Base-by-base conservation (phyloP, 23 tunicate genomes). In the Phallusia fumigata region DNA sequence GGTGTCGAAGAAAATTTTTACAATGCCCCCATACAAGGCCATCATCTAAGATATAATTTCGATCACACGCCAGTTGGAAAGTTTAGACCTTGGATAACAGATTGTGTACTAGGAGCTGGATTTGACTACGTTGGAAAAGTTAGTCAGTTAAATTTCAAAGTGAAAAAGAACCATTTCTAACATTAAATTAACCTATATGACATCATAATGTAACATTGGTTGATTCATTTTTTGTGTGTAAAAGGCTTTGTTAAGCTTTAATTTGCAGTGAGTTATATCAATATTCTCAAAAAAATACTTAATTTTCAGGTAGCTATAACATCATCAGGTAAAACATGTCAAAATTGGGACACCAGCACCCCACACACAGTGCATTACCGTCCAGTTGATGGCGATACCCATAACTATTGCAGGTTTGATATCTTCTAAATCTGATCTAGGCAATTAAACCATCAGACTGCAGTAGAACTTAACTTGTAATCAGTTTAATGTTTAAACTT, bases 401-500 rank as follows among this genome's bases (percentile, higher is more conserved):
- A 88, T 52, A 88, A 85, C 77, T 80, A 51, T 53, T 93, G 97
- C 89, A 81, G 97, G 97, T 93, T n/a, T n/a, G n/a, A n/a, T n/a
- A n/a, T n/a, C n/a, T n/a, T n/a, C n/a, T n/a, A n/a, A n/a, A n/a
- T n/a, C n/a, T n/a, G n/a, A n/a, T n/a, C n/a, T n/a, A n/a, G n/a
- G n/a, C n/a, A n/a, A n/a, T n/a, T n/a, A n/a, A n/a, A n/a, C n/a
- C n/a, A n/a, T n/a, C n/a, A n/a, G n/a, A n/a, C n/a, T n/a, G n/a
- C n/a, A n/a, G n/a, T n/a, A n/a, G n/a, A n/a, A n/a, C n/a, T n/a
- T n/a, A n/a, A n/a, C n/a, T n/a, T n/a, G n/a, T n/a, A n/a, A n/a
- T n/a, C n/a, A n/a, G n/a, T n/a, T n/a, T n/a, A n/a, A n/a, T n/a
- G n/a, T n/a, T n/a, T n/a, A n/a, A n/a, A n/a, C n/a, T n/a, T n/a